Evolutionary conservation across 2,888 invertebrate genomes (phyloP), one percentile per base, ranked within the genome.

Genomic region (Coleophora flavipennella): DNA sequence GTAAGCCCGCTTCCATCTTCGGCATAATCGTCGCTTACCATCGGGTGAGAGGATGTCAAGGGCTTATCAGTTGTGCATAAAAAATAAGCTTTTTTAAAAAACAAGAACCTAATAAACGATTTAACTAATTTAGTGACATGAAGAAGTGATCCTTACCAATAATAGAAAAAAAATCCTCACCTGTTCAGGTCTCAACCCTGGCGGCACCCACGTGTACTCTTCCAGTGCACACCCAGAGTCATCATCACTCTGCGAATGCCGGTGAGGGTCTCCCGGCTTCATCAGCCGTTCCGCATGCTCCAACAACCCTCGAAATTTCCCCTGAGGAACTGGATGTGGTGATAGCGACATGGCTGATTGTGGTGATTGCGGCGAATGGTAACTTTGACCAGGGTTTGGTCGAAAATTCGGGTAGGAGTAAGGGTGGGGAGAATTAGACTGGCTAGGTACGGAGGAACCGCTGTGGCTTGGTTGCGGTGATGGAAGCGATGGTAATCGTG

Each of bases 131-230:
- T n/a, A n/a, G n/a, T n/a, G n/a, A n/a, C n/a, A n/a, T n/a, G n/a
- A n/a, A n/a, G n/a, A n/a, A n/a, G n/a, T n/a, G n/a, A n/a, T n/a
- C n/a, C n/a, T n/a, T n/a, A 20, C 20, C 20, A 20, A 20, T 20
- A 3, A 20, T 6, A 20, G 3, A 20, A 20, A 14, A 31, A 9
- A 9, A 28, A 6, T 9, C n/a, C 83, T 79, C 73, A 98, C 98
- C 91, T 97, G 97, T 83, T 98, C 97, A 1, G 98, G 97, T 68
- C 97, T 90, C 11, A 98, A 86, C 46, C 97, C 97, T 2, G 96
- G 95, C 31, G 99, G 99, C 46, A 98, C 95, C 98, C 98, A 99
- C 1, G 97, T 96, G 76, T 97, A 98, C 76, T 99, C 98, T 72
- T 99, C 98, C 49, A 99, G 83, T 13, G 97, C 97, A 72, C 98